Evolutionary conservation across 1,140 invertebrate species (phyloP).

Genomic region (Orchesella cincta): DNA sequence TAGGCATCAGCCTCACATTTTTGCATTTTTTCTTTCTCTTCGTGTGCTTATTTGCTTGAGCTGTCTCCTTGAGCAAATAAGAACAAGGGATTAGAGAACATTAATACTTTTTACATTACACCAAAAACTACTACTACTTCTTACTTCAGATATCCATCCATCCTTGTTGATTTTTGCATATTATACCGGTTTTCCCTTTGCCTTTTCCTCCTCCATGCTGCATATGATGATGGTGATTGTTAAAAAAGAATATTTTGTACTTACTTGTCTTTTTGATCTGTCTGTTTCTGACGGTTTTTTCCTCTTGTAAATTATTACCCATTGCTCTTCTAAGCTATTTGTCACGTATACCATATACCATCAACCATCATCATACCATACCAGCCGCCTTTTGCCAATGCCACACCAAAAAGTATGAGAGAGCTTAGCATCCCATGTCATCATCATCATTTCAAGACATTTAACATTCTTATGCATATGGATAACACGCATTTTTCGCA

Average conservation of each 20-base stretch:
- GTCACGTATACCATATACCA: constrained; percentile 7
- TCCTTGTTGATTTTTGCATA: neutral
- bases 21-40: no score
- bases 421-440: neutral
- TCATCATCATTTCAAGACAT: neutral
- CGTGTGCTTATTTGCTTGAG: constrained; percentile 1
- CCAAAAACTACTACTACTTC: neutral
- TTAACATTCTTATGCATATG: neutral
- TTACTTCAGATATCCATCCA: no score
- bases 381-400: neutral
- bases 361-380: neutral
- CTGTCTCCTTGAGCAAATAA: neutral
- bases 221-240: no score
- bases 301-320: neutral
- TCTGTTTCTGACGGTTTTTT: constrained; percentile 18
- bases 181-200: constrained; percentile 1
- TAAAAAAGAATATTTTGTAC: no score
- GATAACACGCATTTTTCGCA: no score
- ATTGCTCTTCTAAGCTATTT: constrained; percentile 24
- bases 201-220: neutral
- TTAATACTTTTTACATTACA: neutral
- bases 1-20: no score
- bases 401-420: neutral
- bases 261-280: constrained; percentile 25
- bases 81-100: neutral